A percentile compares a stretch with the other conserved stretches of the same genome.
phyloP scores from a whole-genome alignment of 2,888 invertebrate genomes.

The Eupithecia inturbata region DNA sequence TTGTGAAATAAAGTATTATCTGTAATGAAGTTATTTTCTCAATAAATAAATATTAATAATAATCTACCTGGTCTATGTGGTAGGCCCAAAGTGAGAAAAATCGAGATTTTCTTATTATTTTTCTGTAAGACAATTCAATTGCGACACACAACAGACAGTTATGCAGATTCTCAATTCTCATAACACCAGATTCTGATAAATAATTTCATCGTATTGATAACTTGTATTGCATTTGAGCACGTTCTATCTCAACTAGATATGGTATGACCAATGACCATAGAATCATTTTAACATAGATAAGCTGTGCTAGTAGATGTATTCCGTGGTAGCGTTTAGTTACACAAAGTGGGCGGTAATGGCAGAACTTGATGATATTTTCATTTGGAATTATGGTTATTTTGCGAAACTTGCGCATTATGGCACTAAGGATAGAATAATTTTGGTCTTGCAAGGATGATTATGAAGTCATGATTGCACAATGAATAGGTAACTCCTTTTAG shows the following conservation, averaged over 20 bases:
- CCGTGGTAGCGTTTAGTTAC: constrained; percentile 46
- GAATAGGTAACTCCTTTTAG: neutral
- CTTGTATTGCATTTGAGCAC: neutral
- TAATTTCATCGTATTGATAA: constrained; percentile 1
- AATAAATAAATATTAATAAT: no score
- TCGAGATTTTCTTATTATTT: neutral
- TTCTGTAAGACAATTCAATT: neutral
- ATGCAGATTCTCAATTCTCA: neutral
- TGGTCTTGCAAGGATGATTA: constrained; percentile 15
- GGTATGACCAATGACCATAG: constrained; percentile 9
- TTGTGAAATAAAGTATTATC: no score
- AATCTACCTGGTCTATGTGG: no score
- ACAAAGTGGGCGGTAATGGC: constrained; percentile 61
- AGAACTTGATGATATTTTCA: constrained; percentile 62
- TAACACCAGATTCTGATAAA: neutral
- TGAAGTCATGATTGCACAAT: neutral
- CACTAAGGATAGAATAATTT: constrained; percentile 9
- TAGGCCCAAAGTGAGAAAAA: no score
- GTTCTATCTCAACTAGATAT: constrained; percentile 8
- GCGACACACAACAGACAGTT: neutral
- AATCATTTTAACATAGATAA: constrained; percentile 35
- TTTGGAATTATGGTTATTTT: constrained; percentile 54
- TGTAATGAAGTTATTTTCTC: no score
- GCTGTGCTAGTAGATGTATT: constrained; percentile 20
- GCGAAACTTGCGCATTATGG: constrained; percentile 25